These are phyloP conservation scores for Prosopocoilus inquinatus DNA, from an alignment of 2,888 invertebrate genomes.

Conservation along the genomic window DNA sequence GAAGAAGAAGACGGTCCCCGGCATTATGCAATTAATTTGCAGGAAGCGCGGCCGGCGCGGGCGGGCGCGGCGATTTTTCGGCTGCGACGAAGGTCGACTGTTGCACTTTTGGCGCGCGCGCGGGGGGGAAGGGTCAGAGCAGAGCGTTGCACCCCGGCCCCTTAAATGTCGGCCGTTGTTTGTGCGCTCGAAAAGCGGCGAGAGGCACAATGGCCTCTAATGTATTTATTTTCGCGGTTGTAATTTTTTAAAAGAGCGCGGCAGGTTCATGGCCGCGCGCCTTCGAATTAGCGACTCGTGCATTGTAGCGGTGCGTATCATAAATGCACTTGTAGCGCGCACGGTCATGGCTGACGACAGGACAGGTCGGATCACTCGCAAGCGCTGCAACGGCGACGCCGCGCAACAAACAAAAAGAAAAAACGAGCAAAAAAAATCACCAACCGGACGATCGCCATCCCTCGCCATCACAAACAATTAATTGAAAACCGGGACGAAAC, in stretches of 20 bases:
- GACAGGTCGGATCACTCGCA: neutral
- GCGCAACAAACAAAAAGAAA: too few species aligned
- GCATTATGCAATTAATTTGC: conserved; percentile 1
- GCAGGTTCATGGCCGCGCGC: conserved; percentile 40
- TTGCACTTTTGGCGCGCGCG: neutral
- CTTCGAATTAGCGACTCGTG: conserved; percentile 5
- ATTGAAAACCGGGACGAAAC: too few species aligned
- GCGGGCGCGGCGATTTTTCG: neutral
- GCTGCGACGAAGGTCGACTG: neutral
- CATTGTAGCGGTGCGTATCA: neutral
- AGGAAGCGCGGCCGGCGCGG: neutral
- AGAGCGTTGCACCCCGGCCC: conserved; percentile 29
- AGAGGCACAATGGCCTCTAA: conserved; percentile 20
- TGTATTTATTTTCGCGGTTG: conserved; percentile 21
- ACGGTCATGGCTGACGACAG: neutral
- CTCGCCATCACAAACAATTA: too few species aligned
- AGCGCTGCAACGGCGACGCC: too few species aligned
- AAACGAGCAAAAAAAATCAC: too few species aligned
- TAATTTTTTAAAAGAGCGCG: conserved; percentile 27
- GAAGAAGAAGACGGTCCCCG: neutral
- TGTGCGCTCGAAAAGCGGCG: conserved; percentile 27
- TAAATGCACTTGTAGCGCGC: conserved; percentile 1
- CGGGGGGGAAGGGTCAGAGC: conserved; percentile 20
- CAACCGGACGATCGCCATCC: too few species aligned
- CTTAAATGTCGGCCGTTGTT: conserved; percentile 29